Percentiles rank a stretch among this genome's conserved stretches.
phyloP scores from a whole-genome alignment of 2,113 vertebrate genomes.

The Forbesichthys papilliferus region DNA sequence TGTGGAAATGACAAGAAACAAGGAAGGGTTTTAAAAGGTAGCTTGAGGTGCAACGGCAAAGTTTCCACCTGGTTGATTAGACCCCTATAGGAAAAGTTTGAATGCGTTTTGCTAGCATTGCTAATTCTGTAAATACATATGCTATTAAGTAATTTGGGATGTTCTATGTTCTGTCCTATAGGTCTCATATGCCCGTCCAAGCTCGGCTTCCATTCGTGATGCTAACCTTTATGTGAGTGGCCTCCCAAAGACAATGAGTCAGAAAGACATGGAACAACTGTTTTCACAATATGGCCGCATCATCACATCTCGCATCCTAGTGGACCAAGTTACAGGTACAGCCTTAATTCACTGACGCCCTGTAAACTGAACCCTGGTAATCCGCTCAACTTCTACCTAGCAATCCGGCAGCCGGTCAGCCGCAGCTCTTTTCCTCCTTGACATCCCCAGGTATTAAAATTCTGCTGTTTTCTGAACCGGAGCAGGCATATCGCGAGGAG shows the following conservation, averaged over 20 bases:
- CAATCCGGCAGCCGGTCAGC: not conserved
- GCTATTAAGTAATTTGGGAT: not conserved
- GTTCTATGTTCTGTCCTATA: conserved; percentile 42
- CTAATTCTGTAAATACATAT: not conserved
- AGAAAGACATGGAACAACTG: conserved; percentile 96
- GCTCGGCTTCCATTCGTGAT: conserved; percentile 92
- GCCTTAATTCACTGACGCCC: conserved; percentile 41
- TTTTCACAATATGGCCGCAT: conserved; percentile 96
- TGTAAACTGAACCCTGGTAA: not conserved
- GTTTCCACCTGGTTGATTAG: not conserved
- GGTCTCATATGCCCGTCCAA: conserved; percentile 93
- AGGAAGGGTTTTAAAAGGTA: conserved; percentile 13
- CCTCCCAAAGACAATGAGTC: conserved; percentile 94
- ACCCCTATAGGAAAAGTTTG: too few relatives aligned
- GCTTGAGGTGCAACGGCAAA: not conserved
- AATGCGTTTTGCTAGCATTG: not conserved
- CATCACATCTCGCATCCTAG: conserved; percentile 93
- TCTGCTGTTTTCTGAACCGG: conserved; percentile 50
- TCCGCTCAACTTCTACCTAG: not conserved
- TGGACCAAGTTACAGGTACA: conserved; percentile 95
- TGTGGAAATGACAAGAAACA: not conserved
- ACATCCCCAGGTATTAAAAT: conserved; percentile 55
- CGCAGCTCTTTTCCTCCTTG: conserved; percentile 5
- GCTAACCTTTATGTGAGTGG: conserved; percentile 96
- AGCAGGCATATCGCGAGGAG: conserved; percentile 91